Conservation (phyloP, 2,888 invertebrate genomes). For the Archips xylosteana region DNA sequence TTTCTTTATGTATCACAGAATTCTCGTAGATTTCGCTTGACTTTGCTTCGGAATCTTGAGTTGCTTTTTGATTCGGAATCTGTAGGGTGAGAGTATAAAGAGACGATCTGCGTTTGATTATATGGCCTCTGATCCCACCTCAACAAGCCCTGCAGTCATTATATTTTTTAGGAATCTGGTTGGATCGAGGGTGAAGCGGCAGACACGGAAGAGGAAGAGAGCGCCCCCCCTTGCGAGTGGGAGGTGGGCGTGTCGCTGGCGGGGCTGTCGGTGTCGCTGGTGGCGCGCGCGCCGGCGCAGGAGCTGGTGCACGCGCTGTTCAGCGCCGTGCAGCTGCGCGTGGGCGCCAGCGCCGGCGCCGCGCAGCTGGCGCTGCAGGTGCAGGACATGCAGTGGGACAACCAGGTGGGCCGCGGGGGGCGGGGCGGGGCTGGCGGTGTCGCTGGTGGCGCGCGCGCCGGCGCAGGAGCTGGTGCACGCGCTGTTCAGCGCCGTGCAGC, state of each 20-base stretch:
- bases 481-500: conserved; percentile 17
- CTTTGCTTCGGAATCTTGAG: too few relatives aligned
- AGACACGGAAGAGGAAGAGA: conserved; percentile 51
- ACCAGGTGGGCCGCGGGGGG: conserved; percentile 82
- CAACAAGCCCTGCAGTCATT: background rate
- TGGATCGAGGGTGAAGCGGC: conserved; percentile 63
- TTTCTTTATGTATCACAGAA: too few relatives aligned
- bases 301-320: conserved; percentile 27
- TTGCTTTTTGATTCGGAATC: too few relatives aligned
- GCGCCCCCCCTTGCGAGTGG: conserved; percentile 76
- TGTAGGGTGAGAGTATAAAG: too few relatives aligned
- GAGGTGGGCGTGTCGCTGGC: conserved; percentile 87
- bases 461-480: background rate
- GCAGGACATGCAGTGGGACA: conserved; percentile 94
- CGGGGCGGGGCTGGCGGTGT: conserved; percentile 70
- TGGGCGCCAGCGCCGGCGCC: conserved; percentile 56
- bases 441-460: conserved; percentile 89
- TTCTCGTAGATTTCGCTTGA: too few relatives aligned
- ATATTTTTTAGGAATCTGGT: conserved; percentile 59
- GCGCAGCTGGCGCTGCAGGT: conserved; percentile 90
- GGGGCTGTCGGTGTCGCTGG: conserved; percentile 92
- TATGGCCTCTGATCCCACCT: too few relatives aligned
- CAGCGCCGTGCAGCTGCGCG: conserved; percentile 23
- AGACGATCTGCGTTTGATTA: too few relatives aligned
- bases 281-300: conserved; percentile 88